Evolutionary conservation across 2,888 invertebrate species (phyloP).

Genomic region (Tupiocoris notatus): DNA sequence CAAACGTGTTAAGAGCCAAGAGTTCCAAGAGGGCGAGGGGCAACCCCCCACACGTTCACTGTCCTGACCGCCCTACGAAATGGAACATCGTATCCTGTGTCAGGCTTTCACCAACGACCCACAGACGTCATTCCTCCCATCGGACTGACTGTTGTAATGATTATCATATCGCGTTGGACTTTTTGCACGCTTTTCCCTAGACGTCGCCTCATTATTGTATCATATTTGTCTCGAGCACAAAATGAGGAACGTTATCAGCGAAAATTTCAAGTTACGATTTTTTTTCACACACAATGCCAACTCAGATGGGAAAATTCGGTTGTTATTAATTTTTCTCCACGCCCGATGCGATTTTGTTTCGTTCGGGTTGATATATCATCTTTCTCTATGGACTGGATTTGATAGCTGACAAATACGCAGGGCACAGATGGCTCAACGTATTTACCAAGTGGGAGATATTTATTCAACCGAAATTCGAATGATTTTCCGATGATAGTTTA

Average conservation of each 20-base stretch:
- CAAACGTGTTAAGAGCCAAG: slow-evolving; percentile 19
- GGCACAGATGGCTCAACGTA: no score
- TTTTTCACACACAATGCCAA: no score
- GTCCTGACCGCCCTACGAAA: neutral
- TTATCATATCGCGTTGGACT: neutral
- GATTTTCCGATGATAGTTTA: no score
- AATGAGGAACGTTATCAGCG: neutral
- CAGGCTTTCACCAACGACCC: neutral
- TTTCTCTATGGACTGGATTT: no score
- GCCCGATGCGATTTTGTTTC: no score
- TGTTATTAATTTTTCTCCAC: no score
- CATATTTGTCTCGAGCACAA: neutral
- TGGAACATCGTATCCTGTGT: neutral
- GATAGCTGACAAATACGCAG: no score
- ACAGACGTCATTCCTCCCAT: neutral
- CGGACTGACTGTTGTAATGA: neutral
- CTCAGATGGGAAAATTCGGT: no score
- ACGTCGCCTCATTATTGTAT: neutral
- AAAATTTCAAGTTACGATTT: no score
- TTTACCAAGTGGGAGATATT: no score
- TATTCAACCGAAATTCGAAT: no score
- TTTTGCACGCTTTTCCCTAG: neutral
- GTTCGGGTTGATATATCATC: no score
- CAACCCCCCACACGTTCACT: neutral
- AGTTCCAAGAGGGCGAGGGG: neutral